A percentile compares a stretch with the other conserved stretches of the same genome.
Conservation (phyloP, 2,113 vertebrate genomes). For the Machaerirhynchus nigripectus region DNA sequence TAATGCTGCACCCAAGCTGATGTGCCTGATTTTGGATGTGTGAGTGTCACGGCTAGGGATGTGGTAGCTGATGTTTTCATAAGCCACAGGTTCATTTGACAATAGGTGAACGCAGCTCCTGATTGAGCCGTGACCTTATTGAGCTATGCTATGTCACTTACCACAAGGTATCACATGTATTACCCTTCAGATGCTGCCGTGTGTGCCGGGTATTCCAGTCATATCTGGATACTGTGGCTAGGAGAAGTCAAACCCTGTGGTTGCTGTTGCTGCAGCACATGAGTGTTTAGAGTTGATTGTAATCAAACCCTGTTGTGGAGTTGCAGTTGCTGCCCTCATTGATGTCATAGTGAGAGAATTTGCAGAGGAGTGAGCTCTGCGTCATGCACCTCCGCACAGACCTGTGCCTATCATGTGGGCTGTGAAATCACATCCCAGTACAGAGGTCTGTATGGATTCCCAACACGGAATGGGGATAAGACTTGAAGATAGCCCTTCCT, state of each 20-base stretch:
- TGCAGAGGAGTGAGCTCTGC: background rate
- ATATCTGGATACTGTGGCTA: background rate
- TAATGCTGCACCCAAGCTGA: background rate
- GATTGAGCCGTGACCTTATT: background rate
- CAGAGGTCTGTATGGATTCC: background rate
- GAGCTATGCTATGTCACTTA: background rate
- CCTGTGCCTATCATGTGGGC: background rate
- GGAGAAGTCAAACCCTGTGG: background rate
- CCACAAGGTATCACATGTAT: accelerated
- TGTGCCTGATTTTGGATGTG: accelerated
- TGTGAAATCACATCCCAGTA: background rate
- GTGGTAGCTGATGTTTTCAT: background rate
- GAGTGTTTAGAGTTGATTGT: background rate
- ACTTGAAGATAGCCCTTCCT: background rate
- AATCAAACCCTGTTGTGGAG: background rate
- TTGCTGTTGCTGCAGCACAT: background rate
- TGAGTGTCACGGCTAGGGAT: background rate
- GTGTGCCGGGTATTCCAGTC: background rate
- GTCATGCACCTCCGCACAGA: background rate
- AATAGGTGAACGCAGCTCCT: background rate
- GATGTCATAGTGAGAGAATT: background rate
- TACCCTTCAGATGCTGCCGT: background rate
- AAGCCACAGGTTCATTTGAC: background rate
- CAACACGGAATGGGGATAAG: background rate
- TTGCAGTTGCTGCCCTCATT: background rate